Evolutionary conservation across 2,797 vertebrate species (phyloP).

Genomic region (Megaceryle alcyon): DNA sequence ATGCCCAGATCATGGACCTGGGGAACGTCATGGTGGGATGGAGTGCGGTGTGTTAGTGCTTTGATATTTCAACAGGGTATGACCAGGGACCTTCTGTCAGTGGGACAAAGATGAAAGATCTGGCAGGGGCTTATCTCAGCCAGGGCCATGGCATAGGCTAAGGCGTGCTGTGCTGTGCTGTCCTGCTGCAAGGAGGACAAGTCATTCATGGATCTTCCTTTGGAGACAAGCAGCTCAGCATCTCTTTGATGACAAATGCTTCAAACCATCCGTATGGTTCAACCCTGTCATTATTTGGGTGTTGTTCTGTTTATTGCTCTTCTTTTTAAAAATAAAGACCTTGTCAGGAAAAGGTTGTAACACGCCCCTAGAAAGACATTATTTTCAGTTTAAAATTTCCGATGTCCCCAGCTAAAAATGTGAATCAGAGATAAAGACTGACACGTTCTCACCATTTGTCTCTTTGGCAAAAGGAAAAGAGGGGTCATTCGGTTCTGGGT

Average conservation of each 20-base stretch:
- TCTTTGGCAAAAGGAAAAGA: constrained; percentile 74
- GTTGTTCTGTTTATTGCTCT: constrained; percentile 24
- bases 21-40: neutral
- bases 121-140: neutral
- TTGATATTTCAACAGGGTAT: neutral
- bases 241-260: neutral
- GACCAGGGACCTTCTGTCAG: neutral
- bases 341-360: constrained; percentile 47
- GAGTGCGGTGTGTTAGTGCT: neutral
- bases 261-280: neutral
- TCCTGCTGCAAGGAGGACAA: neutral
- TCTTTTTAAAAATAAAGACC: constrained; percentile 33
- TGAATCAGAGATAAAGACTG: constrained; percentile 46
- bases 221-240: neutral
- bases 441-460: constrained; percentile 64
- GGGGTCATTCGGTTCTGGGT: constrained; percentile 45
- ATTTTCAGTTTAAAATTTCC: constrained; percentile 66
- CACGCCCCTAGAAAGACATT: constrained; percentile 15
- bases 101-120: neutral
- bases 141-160: neutral
- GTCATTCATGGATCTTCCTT: neutral
- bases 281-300: constrained; percentile 3
- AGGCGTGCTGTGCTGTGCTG: neutral
- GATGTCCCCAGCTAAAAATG: constrained; percentile 56
- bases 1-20: neutral